Evolutionary conservation across 37 sponge, comb jelly and placozoan species (phyloP), one percentile per base, ranked within the genome.

Genomic region (Bolinopsis microptera): DNA sequence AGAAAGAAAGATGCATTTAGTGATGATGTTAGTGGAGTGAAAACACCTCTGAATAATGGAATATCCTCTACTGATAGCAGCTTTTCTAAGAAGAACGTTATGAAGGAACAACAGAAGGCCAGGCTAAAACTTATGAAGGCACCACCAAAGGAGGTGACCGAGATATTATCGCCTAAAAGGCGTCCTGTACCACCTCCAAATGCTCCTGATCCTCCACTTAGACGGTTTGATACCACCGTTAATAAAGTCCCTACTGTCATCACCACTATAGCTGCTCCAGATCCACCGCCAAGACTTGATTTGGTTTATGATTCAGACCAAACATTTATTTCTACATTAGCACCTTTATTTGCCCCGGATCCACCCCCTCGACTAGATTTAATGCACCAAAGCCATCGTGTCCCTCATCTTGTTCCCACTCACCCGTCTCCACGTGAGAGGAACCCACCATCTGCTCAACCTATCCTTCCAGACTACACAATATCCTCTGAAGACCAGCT

Each of bases 91-190:
- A n/a, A n/a, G 18, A n/a, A 72, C 3, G 3, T 28, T 24, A 21
- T 72, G 5, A 72, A 72, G 75, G 75, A 72, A n/a, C 75, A 72
- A 5, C 75, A 72, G 75, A 72, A 72, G 18, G 75, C 75, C 26
- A n/a, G 75, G 18, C 26, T 72, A 21, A 72, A 72, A n/a, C 31
- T 28, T 3, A 21, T 72, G 22, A 72, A 72, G 26, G 26, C 75
- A 23, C 31, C 75, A 5, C n/a, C 5, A n/a, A 23, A 13, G 9
- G 61, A 48, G 9, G 13, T 13, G 13, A 48, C 61, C 5, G 61
- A 48, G 61, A 48, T 5, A 48, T 18, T 13, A 48, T 48, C 13
- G 5, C 5, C 61, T 48, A 13, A 48, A 18, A 48, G 13, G 61
- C 9, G 13, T 5, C 61, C 61, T 18, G 5, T 18, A 5, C 5